A percentile compares a stretch with the other conserved stretches of the same genome.
These are phyloP conservation scores for Pygathrix nemaeus DNA, from an alignment of 2,113 vertebrate genomes.

Conservation along the genomic window DNA sequence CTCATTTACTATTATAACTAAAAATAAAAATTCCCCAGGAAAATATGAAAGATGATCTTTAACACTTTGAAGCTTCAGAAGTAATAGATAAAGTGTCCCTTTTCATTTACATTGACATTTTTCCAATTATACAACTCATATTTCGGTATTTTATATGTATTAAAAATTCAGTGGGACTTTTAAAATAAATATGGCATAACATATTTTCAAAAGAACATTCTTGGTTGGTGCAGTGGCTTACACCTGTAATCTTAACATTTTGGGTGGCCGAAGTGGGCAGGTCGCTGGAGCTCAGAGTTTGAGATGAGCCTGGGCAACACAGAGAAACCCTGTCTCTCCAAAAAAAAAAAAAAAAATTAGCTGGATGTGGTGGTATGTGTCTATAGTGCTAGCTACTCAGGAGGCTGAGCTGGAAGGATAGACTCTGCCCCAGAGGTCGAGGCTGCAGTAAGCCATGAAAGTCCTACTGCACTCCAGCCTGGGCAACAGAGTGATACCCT, in stretches of 20 bases:
- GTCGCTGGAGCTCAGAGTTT: neutral
- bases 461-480: neutral
- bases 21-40: conserved; percentile 60
- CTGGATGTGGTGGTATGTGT: neutral
- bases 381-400: neutral
- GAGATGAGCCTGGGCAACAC: neutral
- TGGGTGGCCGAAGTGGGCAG: neutral
- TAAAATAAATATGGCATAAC: conserved; percentile 16
- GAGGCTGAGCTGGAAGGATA: neutral
- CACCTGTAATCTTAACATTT: neutral
- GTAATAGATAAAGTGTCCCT: neutral
- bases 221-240: neutral
- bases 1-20: conserved; percentile 29
- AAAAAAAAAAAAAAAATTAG: neutral
- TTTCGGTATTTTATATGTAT: conserved; percentile 1
- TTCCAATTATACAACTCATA: conserved; percentile 26
- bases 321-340: neutral
- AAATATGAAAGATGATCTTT: conserved; percentile 29
- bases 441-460: neutral
- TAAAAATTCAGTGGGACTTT: conserved; percentile 29
- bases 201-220: conserved; percentile 45
- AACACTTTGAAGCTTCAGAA: conserved; percentile 39
- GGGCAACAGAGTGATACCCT: neutral
- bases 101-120: conserved; percentile 23
- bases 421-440: neutral